Base-by-base conservation (phyloP, 35 echinoderm and acorn worm species). In the Diadema setosum region DNA sequence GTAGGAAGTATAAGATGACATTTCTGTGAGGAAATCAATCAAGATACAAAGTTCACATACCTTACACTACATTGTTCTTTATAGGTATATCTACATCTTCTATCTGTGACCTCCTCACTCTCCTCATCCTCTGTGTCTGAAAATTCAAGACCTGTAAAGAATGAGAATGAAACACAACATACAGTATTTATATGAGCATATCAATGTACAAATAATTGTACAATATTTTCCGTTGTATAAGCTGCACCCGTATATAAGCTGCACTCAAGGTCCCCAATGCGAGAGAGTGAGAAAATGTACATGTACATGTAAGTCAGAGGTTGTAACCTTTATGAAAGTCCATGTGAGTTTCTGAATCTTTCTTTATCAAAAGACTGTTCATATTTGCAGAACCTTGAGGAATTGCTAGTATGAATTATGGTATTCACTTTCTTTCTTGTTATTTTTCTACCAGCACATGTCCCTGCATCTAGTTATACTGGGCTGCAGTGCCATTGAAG, bases 31-130 rank as follows among this genome's bases (percentile, higher is more conserved):
- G 37, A 67, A 16, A 67, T 2, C 12, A 32, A 16, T 15, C 24
- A 67, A 67, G 16, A n/a, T n/a, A n/a, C n/a, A 34, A 60, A 60
- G 57, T 15, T 31, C 57, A 83, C 81, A 55, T 14, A 83, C 45
- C 52, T 83, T 83, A 56, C 18, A 83, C 52, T 56, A 83, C 40
- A 56, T 58, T 56, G 81, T 83, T 83, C 45, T 50, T 56, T 56
- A 42, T 25, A 50, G 11, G 81, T 83, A 58, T 83, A 30, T 50
- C 45, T 50, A 83, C 46, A 56, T 15, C 52, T 50, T 58, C 52
- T 83, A 48, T 58, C 81, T 83, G 81, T 50, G 21, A 83, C 81
- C 73, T 78, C 73, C 39, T 78, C 73, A 78, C 40, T 78, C 73
- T 78, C 73, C 24, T 78, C 35, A 44, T 78, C 73, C 29, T 78